Evolutionary conservation across 1,140 invertebrate genomes (phyloP).

Genomic region (Scylla paramamosain): DNA sequence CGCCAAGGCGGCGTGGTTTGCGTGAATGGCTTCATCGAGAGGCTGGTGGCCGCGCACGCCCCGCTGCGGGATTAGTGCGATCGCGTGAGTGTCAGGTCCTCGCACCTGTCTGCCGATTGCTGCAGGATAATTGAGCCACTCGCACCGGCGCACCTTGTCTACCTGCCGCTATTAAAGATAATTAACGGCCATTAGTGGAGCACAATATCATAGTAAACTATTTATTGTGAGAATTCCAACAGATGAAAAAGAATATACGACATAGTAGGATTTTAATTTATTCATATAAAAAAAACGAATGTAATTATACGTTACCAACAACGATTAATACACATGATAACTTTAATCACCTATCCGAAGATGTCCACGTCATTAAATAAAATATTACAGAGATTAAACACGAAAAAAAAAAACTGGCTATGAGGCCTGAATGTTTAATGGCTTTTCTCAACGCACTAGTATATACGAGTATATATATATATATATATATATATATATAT

Average conservation of each 20-base stretch:
- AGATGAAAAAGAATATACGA: neutral
- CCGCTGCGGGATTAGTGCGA: neutral
- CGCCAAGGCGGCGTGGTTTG: neutral
- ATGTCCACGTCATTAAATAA: neutral
- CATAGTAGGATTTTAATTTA: too few relatives aligned
- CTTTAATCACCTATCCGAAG: neutral
- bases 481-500: constrained; percentile 4
- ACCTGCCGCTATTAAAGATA: neutral
- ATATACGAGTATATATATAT: too few relatives aligned
- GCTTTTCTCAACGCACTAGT: too few relatives aligned
- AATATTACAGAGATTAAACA: neutral
- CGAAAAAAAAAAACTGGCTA: neutral
- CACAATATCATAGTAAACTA: neutral
- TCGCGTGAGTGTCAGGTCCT: neutral
- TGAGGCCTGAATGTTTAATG: too few relatives aligned
- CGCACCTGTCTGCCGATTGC: neutral
- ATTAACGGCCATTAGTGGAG: neutral
- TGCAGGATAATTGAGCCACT: neutral
- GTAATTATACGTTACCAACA: too few relatives aligned
- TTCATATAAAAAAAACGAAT: too few relatives aligned
- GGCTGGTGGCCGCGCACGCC: neutral
- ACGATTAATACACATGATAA: neutral
- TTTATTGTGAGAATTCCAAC: neutral
- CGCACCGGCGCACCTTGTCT: neutral
- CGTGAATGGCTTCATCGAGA: constrained; percentile 56